These are phyloP conservation scores for Ictalurus furcatus DNA, from an alignment of 2,113 vertebrate genomes.

Conservation along the genomic window DNA sequence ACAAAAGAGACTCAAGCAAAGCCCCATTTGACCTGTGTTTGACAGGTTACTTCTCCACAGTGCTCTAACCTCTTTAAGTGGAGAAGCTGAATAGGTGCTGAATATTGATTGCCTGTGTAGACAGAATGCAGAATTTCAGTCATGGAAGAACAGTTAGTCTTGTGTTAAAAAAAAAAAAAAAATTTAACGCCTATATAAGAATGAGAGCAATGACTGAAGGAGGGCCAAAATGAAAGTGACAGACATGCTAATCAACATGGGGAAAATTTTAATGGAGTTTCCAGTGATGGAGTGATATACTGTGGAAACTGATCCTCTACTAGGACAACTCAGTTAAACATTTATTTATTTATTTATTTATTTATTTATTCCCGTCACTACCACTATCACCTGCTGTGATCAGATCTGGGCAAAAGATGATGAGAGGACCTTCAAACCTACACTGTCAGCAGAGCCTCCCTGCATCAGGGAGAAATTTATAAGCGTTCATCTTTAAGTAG, in stretches of 20 bases:
- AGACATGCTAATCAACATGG: neutral
- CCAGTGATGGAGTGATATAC: neutral
- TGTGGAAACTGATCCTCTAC: constrained; percentile 3
- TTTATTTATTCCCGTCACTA: neutral
- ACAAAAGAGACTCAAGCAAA: neutral
- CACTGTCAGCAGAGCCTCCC: constrained; percentile 59
- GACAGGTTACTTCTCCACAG: neutral
- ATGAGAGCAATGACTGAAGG: neutral
- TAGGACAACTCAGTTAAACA: neutral
- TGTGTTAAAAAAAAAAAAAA: neutral
- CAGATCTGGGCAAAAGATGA: constrained; percentile 31
- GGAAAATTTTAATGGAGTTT: neutral
- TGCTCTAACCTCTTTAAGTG: neutral
- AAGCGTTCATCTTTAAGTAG: constrained; percentile 60
- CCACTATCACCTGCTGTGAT: constrained; percentile 42
- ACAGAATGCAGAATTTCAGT: neutral
- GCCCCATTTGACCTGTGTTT: neutral
- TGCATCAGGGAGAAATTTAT: constrained; percentile 56
- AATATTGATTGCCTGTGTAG: neutral
- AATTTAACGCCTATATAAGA: neutral
- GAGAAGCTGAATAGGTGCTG: neutral
- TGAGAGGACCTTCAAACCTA: constrained; percentile 49
- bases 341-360: neutral
- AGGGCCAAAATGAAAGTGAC: neutral
- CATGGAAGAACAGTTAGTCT: neutral